phyloP scores from a whole-genome alignment of 2,113 vertebrate genomes.

The Pelmatolapia mariae region DNA sequence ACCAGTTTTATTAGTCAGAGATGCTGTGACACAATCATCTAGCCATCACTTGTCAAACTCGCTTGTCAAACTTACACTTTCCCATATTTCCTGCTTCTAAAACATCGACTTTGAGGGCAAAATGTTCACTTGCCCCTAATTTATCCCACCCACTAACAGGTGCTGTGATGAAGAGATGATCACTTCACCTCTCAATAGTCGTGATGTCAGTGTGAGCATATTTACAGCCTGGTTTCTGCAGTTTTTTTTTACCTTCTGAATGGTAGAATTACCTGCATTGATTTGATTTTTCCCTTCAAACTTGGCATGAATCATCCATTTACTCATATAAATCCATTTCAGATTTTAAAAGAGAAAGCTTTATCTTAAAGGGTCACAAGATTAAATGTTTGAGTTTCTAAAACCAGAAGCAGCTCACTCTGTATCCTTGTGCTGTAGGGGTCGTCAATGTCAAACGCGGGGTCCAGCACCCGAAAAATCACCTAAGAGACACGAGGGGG shows the following conservation, averaged over 20 bases:
- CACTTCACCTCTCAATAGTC: background rate
- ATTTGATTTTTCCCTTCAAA: background rate
- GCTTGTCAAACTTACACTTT: background rate
- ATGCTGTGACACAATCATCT: background rate
- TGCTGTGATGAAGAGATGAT: background rate
- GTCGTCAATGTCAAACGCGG: conserved; percentile 88
- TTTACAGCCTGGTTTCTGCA: background rate
- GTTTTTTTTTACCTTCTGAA: background rate
- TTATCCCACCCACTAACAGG: background rate
- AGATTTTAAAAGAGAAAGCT: background rate
- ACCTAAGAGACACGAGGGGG: conserved; percentile 66
- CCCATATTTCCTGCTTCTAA: background rate
- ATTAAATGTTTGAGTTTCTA: background rate
- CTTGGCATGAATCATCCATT: background rate
- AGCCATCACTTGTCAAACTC: background rate
- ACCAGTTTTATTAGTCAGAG: background rate
- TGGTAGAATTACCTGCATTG: background rate
- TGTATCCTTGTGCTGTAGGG: conserved; percentile 91
- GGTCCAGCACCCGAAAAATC: conserved; percentile 90
- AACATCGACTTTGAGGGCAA: background rate
- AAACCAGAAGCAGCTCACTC: conserved; percentile 66
- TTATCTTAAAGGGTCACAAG: background rate
- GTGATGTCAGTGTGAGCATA: background rate
- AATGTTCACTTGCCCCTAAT: background rate
- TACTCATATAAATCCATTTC: background rate